Percentiles rank a stretch among this genome's conserved stretches.
Evolutionary conservation across 2,113 vertebrate genomes (phyloP).

Genomic region (Hypanus sabinus): DNA sequence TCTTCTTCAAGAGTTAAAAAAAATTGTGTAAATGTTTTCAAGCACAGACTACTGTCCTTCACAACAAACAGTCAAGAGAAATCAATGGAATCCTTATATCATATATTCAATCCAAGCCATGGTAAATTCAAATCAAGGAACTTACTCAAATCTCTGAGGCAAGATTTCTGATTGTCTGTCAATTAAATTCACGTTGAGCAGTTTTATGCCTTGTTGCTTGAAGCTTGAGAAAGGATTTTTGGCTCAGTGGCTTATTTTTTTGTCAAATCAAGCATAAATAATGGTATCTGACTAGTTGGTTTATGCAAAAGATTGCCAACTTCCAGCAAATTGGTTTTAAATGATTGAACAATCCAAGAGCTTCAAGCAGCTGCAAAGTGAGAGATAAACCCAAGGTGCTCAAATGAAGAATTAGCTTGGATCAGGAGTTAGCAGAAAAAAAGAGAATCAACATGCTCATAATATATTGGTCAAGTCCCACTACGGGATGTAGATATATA

Average conservation of each 20-base stretch:
- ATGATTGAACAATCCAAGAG: too few relatives aligned
- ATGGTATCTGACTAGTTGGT: not conserved
- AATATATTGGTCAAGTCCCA: too few relatives aligned
- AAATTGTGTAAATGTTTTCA: not conserved
- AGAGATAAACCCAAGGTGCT: too few relatives aligned
- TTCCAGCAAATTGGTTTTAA: too few relatives aligned
- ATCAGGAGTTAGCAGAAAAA: too few relatives aligned
- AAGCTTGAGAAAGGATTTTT: not conserved
- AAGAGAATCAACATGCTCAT: too few relatives aligned
- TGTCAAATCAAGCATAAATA: not conserved
- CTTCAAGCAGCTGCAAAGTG: too few relatives aligned
- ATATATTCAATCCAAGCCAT: not conserved
- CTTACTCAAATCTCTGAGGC: not conserved
- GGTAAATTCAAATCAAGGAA: not conserved
- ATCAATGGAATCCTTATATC: not conserved
- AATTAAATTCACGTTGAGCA: not conserved
- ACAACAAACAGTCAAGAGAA: not conserved
- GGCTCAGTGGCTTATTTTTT: not conserved
- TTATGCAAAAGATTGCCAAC: not conserved
- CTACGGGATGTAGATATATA: too few relatives aligned
- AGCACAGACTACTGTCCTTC: not conserved
- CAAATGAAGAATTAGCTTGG: too few relatives aligned
- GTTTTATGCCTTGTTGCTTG: not conserved
- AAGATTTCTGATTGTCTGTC: not conserved
- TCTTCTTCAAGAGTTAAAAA: too few relatives aligned